Base-by-base conservation (phyloP, 2,888 invertebrate species). In the Noctua comes region DNA sequence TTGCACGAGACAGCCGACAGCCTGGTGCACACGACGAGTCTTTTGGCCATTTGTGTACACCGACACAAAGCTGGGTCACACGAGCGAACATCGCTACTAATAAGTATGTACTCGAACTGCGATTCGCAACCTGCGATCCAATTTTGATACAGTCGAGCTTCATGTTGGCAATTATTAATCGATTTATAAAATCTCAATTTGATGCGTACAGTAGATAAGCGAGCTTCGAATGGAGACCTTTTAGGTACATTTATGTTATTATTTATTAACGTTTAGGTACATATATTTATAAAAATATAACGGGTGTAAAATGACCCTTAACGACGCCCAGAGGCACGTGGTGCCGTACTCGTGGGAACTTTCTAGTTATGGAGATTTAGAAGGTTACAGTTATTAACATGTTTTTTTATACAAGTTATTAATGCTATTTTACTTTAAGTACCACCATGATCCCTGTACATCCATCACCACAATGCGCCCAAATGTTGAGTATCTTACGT, bases 1-100 rank as follows among this genome's bases (percentile, higher is more conserved):
- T 51, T 83, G 87, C 74, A 86, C 68, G 84, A 79, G 73, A 79
- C 83, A 83, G 72, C 68, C 54, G 68, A 43, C 74, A 70, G 64
- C n/a, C 69, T 59, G 59, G 71, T 72, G 86, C 68, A 73, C 62
- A 83, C 84, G 70, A 69, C 74, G 68, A 79, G 71, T 86, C 40
- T 86, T 86, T 83, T 76, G 65, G 64, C 75, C 54, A 62, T 68
- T 79, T 57, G 40, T 73, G 75, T 65, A 66, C 73, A 71, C 46
- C 21, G 36, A 31, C 73, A 83, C 78, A 81, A 79, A 74, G 88
- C 68, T 59, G 51, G 70, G 70, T 72, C 77, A 74, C 48, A 74
- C 71, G 72, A 81, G 69, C 27, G 57, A 24, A 64, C 24, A 54
- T 66, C 48, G 62, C 43, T 57, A 75, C 51, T 59, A 80, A 71